Base-by-base conservation (phyloP, 2,797 vertebrate genomes). In the Lycodopsis pacificus region DNA sequence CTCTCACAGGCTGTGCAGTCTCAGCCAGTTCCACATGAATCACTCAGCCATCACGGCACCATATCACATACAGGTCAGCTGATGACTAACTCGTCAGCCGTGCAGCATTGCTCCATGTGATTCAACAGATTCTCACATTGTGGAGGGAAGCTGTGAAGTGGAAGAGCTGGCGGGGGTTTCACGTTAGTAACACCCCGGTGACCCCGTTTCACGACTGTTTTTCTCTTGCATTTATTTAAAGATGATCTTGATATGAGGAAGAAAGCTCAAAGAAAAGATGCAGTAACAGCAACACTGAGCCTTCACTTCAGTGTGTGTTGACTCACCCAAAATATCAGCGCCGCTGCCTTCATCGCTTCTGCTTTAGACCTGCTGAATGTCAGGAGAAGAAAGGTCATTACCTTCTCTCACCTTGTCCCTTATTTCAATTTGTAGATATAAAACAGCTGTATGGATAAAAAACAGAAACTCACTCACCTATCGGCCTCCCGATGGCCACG, bases 61-160 rank as follows among this genome's bases (percentile, higher is more conserved):
- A 7, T 3, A 68, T 78, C 54, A 51, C 62, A 38, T 4, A 61
- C 76, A 54, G 81, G 63, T 73, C 49, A 65, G 68, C 56, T n/a
- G 11, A 44, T 58, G 71, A 69, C 70, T 84, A 9, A 74, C 65
- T 7, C 36, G 42, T 77, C 65, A 32, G 44, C 61, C 38, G 8
- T 48, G 61, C 64, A 20, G 71, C 61, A 14, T 76, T 49, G 17
- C 71, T 73, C 49, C 5, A 11, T 9, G 22, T 57, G 63, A 80
- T 73, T 72, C 73, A 83, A 56, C 83, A 67, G 58, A 77, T 81
- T 83, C 44, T 76, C 79, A 72, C 65, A 20, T 71, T 56, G 57
- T 20, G 61, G 61, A 76, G 57, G 27, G 61, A 85, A 88, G 71
- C 86, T 81, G 88, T 84, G 85, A 89, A 84, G 9, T 53, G 7